phyloP scores from a whole-genome alignment of 1,140 invertebrate species.

The Planococcus citri region DNA sequence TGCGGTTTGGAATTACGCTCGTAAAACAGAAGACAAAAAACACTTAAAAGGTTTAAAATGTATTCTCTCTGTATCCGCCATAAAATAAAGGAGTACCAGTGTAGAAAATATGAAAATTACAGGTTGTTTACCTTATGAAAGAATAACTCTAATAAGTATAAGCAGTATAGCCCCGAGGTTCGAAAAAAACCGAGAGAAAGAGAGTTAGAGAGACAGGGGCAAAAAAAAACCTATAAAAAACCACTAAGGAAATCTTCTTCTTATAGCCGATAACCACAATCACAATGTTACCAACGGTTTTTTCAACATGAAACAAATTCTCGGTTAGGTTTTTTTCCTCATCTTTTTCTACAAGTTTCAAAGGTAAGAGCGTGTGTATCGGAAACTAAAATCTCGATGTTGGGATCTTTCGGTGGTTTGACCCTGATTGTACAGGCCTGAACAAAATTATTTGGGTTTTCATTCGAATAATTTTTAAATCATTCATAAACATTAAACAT shows the following conservation, averaged over 20 bases:
- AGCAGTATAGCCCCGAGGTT: neutral
- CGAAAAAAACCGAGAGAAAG: neutral
- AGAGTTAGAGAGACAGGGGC: neutral
- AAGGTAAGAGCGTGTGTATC: too few relatives aligned
- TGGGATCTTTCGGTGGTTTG: neutral
- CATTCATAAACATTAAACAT: neutral
- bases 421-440: slow-evolving; percentile 5
- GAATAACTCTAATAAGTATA: neutral
- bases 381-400: too few relatives aligned
- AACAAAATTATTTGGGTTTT: neutral
- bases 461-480: neutral
- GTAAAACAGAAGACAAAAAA: neutral
- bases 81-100: neutral
- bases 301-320: neutral
- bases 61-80: neutral
- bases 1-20: neutral
- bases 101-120: slow-evolving; percentile 8
- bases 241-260: neutral
- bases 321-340: neutral
- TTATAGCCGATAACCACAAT: neutral
- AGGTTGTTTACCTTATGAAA: slow-evolving; percentile 7
- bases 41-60: neutral
- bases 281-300: neutral
- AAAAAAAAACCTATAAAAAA: neutral
- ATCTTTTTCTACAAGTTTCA: too few relatives aligned